These are phyloP conservation scores for Dorcus parallelipipedus DNA, from an alignment of 2,888 invertebrate species.

Conservation along the genomic window DNA sequence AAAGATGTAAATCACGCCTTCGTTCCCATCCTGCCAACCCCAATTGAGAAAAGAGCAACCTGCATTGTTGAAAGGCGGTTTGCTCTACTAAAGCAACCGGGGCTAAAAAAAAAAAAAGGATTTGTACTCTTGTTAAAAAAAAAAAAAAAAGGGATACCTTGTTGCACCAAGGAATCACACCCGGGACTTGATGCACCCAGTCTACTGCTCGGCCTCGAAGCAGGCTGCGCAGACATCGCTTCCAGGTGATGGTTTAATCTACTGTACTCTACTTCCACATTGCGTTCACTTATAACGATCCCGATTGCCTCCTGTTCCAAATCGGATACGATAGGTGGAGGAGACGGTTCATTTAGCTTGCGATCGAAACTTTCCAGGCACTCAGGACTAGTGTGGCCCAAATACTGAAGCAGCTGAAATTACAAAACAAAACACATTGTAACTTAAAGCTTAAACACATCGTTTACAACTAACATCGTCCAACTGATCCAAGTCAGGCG, in stretches of 20 bases:
- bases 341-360: slow-evolving; percentile 70
- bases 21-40: slow-evolving; percentile 90
- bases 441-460: not conserved
- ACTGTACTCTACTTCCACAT: slow-evolving; percentile 73
- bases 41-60: slow-evolving; percentile 86
- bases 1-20: slow-evolving; percentile 76
- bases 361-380: slow-evolving; percentile 65
- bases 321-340: slow-evolving; percentile 69
- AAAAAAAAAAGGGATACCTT: slow-evolving; percentile 11
- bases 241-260: slow-evolving; percentile 36
- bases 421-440: not conserved
- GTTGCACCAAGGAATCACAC: slow-evolving; percentile 25
- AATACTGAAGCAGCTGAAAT: slow-evolving; percentile 76
- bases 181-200: slow-evolving; percentile 22
- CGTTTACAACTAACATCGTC: slow-evolving; percentile 70
- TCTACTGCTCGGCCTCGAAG: slow-evolving; percentile 36
- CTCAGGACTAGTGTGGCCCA: slow-evolving; percentile 90
- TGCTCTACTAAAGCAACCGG: slow-evolving; percentile 25
- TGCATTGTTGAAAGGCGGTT: slow-evolving; percentile 75
- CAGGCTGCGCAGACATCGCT: slow-evolving; percentile 42
- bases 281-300: slow-evolving; percentile 78
- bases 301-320: slow-evolving; percentile 84
- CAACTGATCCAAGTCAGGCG: slow-evolving; percentile 86
- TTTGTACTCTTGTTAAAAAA: not conserved
- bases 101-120: slow-evolving; percentile 1